These are phyloP conservation scores for Drosophila neonasuta DNA, from an alignment of 2,888 invertebrate genomes.

Conservation along the genomic window DNA sequence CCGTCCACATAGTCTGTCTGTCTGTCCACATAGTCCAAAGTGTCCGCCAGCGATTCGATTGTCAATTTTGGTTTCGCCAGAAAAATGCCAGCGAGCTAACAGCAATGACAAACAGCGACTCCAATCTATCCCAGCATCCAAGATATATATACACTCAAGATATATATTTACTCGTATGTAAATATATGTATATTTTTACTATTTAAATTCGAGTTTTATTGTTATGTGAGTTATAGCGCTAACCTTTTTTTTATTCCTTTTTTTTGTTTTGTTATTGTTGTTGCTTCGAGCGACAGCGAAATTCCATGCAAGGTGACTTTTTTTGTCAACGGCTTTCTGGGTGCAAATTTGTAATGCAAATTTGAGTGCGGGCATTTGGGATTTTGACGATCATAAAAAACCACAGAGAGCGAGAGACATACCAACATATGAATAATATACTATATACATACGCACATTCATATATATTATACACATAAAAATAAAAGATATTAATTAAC, in stretches of 20 bases:
- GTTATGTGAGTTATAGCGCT: conserved; percentile 53
- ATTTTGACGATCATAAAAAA: conserved; percentile 35
- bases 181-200: conserved; percentile 17
- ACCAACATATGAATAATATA: too few relatives aligned
- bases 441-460: conserved; percentile 13
- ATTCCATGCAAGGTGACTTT: conserved; percentile 79
- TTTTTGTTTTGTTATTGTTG: conserved; percentile 2
- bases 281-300: conserved; percentile 48
- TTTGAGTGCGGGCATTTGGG: conserved; percentile 45
- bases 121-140: conserved; percentile 49
- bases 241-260: conserved; percentile 23
- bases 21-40: not conserved
- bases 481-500: conserved; percentile 75
- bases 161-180: conserved; percentile 2
- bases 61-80: conserved; percentile 51
- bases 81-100: conserved; percentile 60
- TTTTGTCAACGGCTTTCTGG: conserved; percentile 64
- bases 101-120: conserved; percentile 48
- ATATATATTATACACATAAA: conserved; percentile 45
- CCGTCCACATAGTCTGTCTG: not conserved
- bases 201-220: conserved; percentile 57
- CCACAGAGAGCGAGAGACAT: not conserved
- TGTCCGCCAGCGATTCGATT: conserved; percentile 5
- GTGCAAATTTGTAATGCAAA: conserved; percentile 77
- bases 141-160: not conserved